Percentiles rank a stretch among this genome's conserved stretches.
phyloP scores from a whole-genome alignment of 2,888 invertebrate genomes.

The Hartigia nigra region DNA sequence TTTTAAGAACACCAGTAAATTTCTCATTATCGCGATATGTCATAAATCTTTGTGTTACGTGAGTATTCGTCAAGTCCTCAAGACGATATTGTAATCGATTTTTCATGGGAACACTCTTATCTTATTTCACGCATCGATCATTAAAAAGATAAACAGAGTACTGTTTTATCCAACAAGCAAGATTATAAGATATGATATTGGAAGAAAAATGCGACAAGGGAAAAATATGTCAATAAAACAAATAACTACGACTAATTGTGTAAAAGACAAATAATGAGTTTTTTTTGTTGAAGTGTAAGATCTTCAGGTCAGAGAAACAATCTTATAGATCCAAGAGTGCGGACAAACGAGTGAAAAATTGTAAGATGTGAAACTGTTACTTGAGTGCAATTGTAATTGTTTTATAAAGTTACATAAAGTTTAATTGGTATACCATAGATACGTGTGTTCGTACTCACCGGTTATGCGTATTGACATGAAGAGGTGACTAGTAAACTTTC shows the following conservation, averaged over 20 bases:
- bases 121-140: neutral
- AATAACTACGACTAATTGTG: neutral
- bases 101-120: neutral
- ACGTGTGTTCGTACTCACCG: slow-evolving; percentile 31
- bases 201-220: neutral
- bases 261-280: neutral
- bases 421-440: neutral
- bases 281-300: too few species aligned
- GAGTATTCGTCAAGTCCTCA: neutral
- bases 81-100: neutral
- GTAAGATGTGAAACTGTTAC: neutral
- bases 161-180: neutral
- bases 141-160: neutral
- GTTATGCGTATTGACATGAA: slow-evolving; percentile 49
- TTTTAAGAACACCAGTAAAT: neutral
- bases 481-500: slow-evolving; percentile 53
- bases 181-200: neutral
- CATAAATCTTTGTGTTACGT: neutral
- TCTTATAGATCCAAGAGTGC: neutral
- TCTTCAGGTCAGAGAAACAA: neutral
- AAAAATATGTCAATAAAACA: neutral
- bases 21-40: neutral
- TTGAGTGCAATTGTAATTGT: neutral
- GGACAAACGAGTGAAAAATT: neutral
- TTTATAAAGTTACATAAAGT: neutral